Evolutionary conservation across 2,113 vertebrate genomes (phyloP).

Genomic region (Tricholaema leucomelas): DNA sequence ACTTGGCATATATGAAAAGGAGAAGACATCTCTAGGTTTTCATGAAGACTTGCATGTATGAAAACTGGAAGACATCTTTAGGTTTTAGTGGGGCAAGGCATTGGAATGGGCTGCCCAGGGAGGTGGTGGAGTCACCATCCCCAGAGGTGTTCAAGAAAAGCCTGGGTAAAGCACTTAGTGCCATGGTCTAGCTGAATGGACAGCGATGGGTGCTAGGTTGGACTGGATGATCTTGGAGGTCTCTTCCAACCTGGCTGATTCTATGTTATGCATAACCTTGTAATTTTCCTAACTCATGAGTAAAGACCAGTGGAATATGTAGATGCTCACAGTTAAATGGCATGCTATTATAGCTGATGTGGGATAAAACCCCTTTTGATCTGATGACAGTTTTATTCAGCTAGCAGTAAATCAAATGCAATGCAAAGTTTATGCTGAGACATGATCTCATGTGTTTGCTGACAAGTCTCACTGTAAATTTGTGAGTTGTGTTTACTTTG

Average conservation of each 20-base stretch:
- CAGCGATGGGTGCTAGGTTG: no score
- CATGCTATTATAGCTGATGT: not conserved
- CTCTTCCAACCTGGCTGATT: no score
- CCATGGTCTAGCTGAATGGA: no score
- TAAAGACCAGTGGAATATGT: not conserved
- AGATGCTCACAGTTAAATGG: not conserved
- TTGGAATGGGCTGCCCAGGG: no score
- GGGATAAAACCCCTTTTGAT: not conserved
- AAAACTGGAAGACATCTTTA: not conserved
- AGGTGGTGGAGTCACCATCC: no score
- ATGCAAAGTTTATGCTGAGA: not conserved
- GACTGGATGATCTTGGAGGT: no score
- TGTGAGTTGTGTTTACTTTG: not conserved
- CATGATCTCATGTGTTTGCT: not conserved
- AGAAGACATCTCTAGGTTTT: not conserved
- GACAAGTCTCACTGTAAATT: not conserved
- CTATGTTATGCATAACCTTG: not conserved
- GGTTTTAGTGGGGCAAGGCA: not conserved
- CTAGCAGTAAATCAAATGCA: not conserved
- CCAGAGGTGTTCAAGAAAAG: no score
- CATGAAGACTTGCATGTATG: not conserved
- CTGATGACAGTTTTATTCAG: slow-evolving; percentile 15
- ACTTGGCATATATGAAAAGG: not conserved
- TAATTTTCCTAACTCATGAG: not conserved
- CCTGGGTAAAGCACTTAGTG: no score